Evolutionary conservation across 2,888 invertebrate genomes (phyloP).

Genomic region (Poecilobothrus nobilitatus): DNA sequence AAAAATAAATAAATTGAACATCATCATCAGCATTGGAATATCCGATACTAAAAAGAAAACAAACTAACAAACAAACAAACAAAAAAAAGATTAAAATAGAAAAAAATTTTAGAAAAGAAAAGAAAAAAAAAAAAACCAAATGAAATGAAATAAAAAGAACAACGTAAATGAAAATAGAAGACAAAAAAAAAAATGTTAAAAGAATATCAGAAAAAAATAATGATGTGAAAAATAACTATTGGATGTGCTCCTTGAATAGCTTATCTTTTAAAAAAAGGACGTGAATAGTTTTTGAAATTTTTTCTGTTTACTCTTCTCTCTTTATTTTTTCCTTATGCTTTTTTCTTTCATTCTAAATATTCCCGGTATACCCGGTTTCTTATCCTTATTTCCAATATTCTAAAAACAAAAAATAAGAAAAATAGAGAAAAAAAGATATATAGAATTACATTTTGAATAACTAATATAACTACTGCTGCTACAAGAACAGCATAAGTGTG

Average conservation of each 20-base stretch:
- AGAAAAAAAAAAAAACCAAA: background rate
- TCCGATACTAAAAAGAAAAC: background rate
- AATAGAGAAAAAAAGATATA: too few species aligned
- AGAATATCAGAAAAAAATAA: background rate
- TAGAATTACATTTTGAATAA: too few species aligned
- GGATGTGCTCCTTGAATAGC: background rate
- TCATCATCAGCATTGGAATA: background rate
- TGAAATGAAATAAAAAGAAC: background rate
- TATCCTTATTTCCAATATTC: too few species aligned
- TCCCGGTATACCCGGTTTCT: too few species aligned
- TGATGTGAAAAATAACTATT: slow-evolving; percentile 6
- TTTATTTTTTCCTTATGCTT: background rate
- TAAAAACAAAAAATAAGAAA: too few species aligned
- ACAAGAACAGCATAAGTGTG: too few species aligned
- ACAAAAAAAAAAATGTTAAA: background rate
- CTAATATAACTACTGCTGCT: too few species aligned
- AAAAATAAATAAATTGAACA: background rate
- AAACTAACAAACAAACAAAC: too few species aligned
- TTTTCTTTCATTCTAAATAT: too few species aligned
- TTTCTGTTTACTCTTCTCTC: background rate
- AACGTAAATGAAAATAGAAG: too few species aligned
- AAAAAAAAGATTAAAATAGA: too few species aligned
- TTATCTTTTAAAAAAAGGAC: background rate
- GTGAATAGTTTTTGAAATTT: slow-evolving; percentile 1
- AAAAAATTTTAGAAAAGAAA: background rate